Evolutionary conservation across 2,797 vertebrate species (phyloP), one percentile per base, ranked within the genome.

Genomic region (Loriculus beryllinus): DNA sequence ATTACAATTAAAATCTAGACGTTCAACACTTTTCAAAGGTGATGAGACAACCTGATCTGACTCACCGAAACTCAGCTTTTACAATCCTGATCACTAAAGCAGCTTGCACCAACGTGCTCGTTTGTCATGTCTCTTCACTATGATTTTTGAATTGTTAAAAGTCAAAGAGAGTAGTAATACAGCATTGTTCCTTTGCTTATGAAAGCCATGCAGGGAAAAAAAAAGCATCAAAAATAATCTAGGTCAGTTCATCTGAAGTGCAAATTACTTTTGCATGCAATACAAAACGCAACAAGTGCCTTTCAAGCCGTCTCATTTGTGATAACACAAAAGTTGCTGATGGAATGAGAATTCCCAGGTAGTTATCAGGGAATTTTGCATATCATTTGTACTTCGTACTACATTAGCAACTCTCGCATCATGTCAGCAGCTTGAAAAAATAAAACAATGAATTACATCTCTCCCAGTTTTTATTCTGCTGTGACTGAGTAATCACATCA

Each of bases 181-280:
- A 90, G 88, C 39, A 93, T 82, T 83, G 70, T 82, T 87, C 59
- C 78, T 87, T 19, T 56, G 78, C 90, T 87, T 89, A 92, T 21
- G 65, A 75, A 94, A 92, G 83, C 40, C 71, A 39, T 39, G 88
- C 78, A 95, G 84, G 37, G n/a, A 33, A 17, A 60, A 62, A 85
- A 76, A 87, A 71, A 8, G 0, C 6, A 42, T 93, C 63, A 83
- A 81, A 95, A 96, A 95, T 86, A 72, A 94, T 84, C 77, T 76
- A 86, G 72, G 29, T 57, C 59, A 82, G 96, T 88, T 96, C 91
- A 94, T 92, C 90, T 95, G 91, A 95, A 96, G 89, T 92, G 89
- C 69, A 93, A 96, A 96, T 92, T 83, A 94, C 84, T 95, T 92
- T 48, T 71, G 69, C 84, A 92, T 75, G 91, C 90, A 94, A 77